Evolutionary conservation across 2,797 vertebrate genomes (phyloP).

Genomic region (Molossus molossus): DNA sequence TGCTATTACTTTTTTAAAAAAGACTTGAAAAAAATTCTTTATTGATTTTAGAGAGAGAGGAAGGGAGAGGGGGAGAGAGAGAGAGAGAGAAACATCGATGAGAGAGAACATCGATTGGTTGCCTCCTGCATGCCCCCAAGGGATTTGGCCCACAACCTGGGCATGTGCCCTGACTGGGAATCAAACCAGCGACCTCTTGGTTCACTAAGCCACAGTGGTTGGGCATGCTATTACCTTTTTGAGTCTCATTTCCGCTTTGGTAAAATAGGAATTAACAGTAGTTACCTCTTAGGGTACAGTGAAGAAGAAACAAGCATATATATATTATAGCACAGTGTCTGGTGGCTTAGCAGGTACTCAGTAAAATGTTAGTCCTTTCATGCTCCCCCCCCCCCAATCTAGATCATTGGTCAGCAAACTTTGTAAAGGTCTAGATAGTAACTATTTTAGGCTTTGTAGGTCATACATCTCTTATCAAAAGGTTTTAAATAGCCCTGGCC

Average conservation of each 20-base stretch:
- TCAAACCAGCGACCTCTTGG: no score
- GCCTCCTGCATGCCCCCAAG: no score
- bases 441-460: slow-evolving; percentile 22
- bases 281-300: not conserved
- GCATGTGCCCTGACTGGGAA: no score
- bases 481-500: not conserved
- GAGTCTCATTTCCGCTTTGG: slow-evolving; percentile 40
- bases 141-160: no score
- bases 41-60: no score
- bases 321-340: not conserved
- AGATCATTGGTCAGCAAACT: not conserved
- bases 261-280: slow-evolving; percentile 26
- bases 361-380: not conserved
- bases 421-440: not conserved
- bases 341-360: not conserved
- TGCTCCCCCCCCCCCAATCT: not conserved
- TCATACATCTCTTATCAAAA: slow-evolving; percentile 33
- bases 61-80: no score
- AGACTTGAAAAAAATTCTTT: no score
- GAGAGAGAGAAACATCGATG: no score
- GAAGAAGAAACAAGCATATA: not conserved
- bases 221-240: not conserved
- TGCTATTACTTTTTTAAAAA: no score
- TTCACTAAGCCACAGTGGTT: no score
- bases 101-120: no score